A percentile compares a stretch with the other conserved stretches of the same genome.
Conservation (phyloP, 2,113 vertebrate species). For the Gymnarchus niloticus region DNA sequence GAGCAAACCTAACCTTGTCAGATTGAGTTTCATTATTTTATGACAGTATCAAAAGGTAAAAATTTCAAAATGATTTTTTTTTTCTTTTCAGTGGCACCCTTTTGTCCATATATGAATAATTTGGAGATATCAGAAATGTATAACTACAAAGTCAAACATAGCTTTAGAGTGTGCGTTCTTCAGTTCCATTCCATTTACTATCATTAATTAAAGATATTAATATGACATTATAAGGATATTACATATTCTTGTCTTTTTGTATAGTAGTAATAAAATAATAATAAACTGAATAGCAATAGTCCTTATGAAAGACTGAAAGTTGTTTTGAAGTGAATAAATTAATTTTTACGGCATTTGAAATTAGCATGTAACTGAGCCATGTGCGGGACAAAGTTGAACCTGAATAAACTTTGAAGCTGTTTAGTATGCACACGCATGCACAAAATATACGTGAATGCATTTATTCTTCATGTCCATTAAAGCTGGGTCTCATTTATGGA, state of each 20-base stretch:
- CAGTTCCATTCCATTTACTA: constrained; percentile 34
- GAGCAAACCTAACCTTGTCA: constrained; percentile 32
- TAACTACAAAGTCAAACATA: constrained; percentile 44
- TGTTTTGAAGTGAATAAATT: neutral
- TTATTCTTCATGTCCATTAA: neutral
- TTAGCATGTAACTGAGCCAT: neutral
- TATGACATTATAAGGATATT: neutral
- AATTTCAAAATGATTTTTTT: constrained; percentile 37
- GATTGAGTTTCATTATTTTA: constrained; percentile 44
- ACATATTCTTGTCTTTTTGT: neutral
- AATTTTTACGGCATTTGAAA: neutral
- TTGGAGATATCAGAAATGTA: constrained; percentile 29
- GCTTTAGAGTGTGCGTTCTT: constrained; percentile 39
- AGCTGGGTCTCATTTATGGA: neutral
- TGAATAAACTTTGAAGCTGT: neutral
- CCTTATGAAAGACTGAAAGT: neutral
- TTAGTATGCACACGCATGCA: neutral
- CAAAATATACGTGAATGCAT: neutral
- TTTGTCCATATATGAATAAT: constrained; percentile 26
- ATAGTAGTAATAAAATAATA: constrained; percentile 30
- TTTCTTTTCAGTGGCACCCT: constrained; percentile 28
- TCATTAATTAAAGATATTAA: constrained; percentile 49
- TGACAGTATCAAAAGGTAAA: constrained; percentile 37
- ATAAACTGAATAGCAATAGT: constrained; percentile 36
- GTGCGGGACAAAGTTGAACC: constrained; percentile 34